Evolutionary conservation across 2,888 invertebrate species (phyloP).

Genomic region (Adelognathus sp.): DNA sequence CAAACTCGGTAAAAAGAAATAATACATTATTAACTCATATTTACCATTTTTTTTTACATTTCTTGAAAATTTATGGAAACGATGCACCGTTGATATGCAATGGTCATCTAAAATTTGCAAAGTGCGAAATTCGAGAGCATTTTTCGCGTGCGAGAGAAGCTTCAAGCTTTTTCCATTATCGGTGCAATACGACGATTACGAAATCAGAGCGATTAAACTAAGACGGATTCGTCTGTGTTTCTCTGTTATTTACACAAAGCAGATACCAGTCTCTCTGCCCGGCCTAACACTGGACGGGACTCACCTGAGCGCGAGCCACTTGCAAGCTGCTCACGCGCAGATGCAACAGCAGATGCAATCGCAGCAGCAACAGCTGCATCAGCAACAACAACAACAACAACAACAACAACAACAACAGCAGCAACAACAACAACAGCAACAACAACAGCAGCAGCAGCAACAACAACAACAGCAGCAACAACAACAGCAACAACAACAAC

Average conservation of each 20-base stretch:
- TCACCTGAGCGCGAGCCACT: conserved; percentile 77
- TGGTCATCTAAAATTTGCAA: not conserved
- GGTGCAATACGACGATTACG: conserved; percentile 17
- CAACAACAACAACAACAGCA: conserved; percentile 81
- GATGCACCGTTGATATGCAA: not conserved
- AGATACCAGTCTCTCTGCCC: conserved; percentile 80
- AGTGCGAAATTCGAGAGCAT: not conserved
- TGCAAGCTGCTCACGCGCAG: conserved; percentile 75
- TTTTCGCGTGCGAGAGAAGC: not conserved
- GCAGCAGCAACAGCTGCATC: conserved; percentile 81
- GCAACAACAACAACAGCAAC: conserved; percentile 76
- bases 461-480: conserved; percentile 73
- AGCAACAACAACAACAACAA: conserved; percentile 81
- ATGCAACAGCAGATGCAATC: conserved; percentile 74
- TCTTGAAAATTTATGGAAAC: not conserved
- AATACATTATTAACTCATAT: too few relatives aligned
- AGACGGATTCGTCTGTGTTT: conserved; percentile 13
- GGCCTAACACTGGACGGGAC: conserved; percentile 78
- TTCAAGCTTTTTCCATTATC: conserved; percentile 36
- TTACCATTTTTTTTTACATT: too few relatives aligned
- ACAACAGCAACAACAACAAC: conserved; percentile 74
- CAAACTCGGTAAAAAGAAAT: too few relatives aligned
- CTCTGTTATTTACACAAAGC: conserved; percentile 34
- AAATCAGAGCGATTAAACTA: conserved; percentile 1
- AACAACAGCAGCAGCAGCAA: conserved; percentile 72